Evolutionary conservation across 2,888 invertebrate genomes (phyloP).

Genomic region (Drosophila aldrichi): DNA sequence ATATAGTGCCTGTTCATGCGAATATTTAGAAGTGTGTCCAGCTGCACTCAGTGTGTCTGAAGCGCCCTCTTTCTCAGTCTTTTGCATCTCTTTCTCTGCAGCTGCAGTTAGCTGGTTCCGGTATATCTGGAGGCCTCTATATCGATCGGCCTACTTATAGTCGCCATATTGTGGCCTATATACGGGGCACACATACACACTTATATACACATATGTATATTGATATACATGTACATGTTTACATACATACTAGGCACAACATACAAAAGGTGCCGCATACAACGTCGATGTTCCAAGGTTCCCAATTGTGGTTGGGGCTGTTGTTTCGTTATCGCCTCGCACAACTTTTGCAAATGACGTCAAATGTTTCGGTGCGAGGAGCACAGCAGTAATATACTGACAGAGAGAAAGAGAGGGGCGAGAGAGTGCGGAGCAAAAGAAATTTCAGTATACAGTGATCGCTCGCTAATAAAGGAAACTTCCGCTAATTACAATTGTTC

Average conservation of each 20-base stretch:
- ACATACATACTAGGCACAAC: conserved; percentile 11
- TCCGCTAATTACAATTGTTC: conserved; percentile 8
- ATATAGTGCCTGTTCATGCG: conserved; percentile 25
- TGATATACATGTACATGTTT: neutral
- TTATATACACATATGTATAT: too few species aligned
- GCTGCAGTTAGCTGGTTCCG: conserved; percentile 24
- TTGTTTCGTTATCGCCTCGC: conserved; percentile 64
- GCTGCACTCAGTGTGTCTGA: neutral
- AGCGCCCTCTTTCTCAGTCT: neutral
- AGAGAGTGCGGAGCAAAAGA: conserved; percentile 8
- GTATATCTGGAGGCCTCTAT: conserved; percentile 37
- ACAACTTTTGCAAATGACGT: conserved; percentile 76
- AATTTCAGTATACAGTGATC: conserved; percentile 18
- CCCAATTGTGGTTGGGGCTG: conserved; percentile 41
- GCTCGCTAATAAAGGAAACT: conserved; percentile 11
- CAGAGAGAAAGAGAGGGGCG: conserved; percentile 6
- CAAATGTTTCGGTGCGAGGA: conserved; percentile 54
- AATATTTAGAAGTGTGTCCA: conserved; percentile 27
- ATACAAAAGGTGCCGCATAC: conserved; percentile 31
- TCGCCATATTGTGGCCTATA: conserved; percentile 51
- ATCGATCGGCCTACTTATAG: conserved; percentile 58
- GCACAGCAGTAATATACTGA: conserved; percentile 11
- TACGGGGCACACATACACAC: conserved; percentile 17
- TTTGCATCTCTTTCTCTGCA: neutral
- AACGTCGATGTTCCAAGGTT: conserved; percentile 53